Conservation (phyloP, 2,797 vertebrate genomes). For the Tokudaia muenninki region DNA sequence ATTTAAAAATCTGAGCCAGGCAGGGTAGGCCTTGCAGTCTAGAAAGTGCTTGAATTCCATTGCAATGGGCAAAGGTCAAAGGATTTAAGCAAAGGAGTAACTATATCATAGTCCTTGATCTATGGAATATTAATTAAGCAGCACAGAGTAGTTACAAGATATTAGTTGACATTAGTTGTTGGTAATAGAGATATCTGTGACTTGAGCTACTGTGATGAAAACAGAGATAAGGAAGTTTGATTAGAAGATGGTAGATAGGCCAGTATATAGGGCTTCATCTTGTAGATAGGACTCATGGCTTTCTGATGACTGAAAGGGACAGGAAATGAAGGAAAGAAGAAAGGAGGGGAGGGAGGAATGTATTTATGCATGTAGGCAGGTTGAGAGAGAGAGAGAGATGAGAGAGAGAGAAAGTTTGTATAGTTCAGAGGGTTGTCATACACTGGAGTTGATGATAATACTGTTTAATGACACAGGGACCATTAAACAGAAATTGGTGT, state of each 20-base stretch:
- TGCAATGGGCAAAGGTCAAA: not conserved
- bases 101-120: not conserved
- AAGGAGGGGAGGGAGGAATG: not conserved
- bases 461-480: not conserved
- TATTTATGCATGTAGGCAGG: too few species aligned
- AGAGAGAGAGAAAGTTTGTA: not conserved
- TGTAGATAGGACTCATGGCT: not conserved
- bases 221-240: not conserved
- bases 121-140: not conserved
- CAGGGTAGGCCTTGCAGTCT: not conserved
- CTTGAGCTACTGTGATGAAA: not conserved
- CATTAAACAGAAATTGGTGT: not conserved
- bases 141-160: not conserved
- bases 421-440: not conserved
- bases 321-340: not conserved
- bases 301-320: not conserved
- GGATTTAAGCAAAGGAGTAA: not conserved
- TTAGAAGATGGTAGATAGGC: not conserved
- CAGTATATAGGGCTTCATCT: not conserved
- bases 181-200: not conserved
- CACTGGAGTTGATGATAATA: not conserved
- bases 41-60: not conserved
- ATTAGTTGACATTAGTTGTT: not conserved
- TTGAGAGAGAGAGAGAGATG: too few species aligned
- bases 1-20: not conserved